Percentiles rank a stretch among this genome's conserved stretches.
Conservation (phyloP, 2,797 vertebrate species). For the Alca torda region DNA sequence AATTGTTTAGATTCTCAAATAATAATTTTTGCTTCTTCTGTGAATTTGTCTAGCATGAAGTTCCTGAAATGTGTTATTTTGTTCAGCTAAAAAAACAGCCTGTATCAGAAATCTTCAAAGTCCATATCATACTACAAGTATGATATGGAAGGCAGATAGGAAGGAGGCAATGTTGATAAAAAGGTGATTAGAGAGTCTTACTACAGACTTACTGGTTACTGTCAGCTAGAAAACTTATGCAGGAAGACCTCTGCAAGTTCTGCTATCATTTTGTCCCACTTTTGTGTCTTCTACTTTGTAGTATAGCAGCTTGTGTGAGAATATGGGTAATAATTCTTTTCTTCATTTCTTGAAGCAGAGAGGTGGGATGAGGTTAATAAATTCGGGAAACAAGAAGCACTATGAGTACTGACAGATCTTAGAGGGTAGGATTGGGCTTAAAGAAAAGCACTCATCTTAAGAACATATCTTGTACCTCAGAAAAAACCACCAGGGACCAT, state of each 20-base stretch:
- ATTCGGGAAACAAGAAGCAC: not conserved
- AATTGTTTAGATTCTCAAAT: not conserved
- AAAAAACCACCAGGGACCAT: not conserved
- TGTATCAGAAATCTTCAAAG: not conserved
- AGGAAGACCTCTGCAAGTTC: not conserved
- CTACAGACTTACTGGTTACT: not conserved
- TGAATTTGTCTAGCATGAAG: not conserved
- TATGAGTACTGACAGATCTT: not conserved
- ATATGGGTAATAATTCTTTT: not conserved
- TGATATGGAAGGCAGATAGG: not conserved
- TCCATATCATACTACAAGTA: no score
- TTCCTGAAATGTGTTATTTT: not conserved
- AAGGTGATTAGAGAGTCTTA: not conserved
- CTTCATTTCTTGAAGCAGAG: not conserved
- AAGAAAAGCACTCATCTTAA: not conserved
- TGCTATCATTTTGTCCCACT: not conserved
- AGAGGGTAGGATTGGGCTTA: not conserved
- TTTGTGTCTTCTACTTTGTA: not conserved
- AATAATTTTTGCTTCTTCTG: not conserved
- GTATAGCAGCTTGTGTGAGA: not conserved
- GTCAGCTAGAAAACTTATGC: not conserved
- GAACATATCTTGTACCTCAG: not conserved
- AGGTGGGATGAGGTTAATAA: not conserved
- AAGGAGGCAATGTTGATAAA: not conserved
- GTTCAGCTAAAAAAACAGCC: not conserved